Base-by-base conservation (phyloP, 1,140 invertebrate species). In the Magallana angulata region DNA sequence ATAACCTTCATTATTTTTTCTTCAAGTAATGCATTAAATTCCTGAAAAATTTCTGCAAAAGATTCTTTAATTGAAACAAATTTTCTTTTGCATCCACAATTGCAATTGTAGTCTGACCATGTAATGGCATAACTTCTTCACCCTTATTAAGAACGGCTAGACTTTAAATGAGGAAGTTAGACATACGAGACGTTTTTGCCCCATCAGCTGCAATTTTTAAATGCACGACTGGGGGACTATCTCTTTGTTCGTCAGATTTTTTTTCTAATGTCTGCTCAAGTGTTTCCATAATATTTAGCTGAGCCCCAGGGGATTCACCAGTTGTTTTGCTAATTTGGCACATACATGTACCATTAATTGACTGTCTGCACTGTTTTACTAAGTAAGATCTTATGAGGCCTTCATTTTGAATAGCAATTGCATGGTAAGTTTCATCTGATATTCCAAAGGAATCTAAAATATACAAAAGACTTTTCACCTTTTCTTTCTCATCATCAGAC, bases 171-270 rank as follows among this genome's bases (percentile, higher is more conserved):
- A 87, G 8, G 84, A 87, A 84, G 56, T 58, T 87, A 7, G 86
- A 84, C 11, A 87, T n/a, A n/a, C 86, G 57, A 2, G 86, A 87
- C 11, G 80, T 82, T 84, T 84, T 87, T n/a, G 82, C 86, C 0
- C 86, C 82, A 84, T 87, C 86, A 58, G 86, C 82, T 24, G 86
- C 86, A n/a, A 84, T 57, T 57, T 87, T 87, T 0, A 84, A 14
- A 30, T 87, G n/a, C 9, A 84, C 57, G 57, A 57, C 12, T 36
- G 8, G 62, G n/a, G 18, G 59, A 14, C 81, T 62, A 59, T 18
- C 48, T 12, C 18, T 16, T 4, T 60, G n/a, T 30, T 60, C 57
- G 7, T 7, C 1, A 48, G 36, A 48, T 4, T 48, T 60, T 7
- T 24, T 48, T 36, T 80, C 64, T n/a, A 87, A 84, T 8, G 76